Base-by-base conservation (phyloP, 1,140 invertebrate genomes). In the Venustaconcha ellipsiformis region DNA sequence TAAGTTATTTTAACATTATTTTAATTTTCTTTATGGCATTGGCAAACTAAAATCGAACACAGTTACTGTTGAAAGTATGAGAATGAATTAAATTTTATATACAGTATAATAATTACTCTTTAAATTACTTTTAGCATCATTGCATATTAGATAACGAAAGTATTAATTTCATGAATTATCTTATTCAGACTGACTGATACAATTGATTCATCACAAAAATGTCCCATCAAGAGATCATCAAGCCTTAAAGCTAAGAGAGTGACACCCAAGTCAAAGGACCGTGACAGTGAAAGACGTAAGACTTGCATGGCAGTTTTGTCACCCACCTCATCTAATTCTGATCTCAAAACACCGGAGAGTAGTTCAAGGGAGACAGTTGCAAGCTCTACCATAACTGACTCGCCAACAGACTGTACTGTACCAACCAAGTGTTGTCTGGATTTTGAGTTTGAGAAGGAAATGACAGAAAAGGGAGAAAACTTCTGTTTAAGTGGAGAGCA, bases 301-400 rank as follows among this genome's bases (percentile, higher is more conserved):
- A 88, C 85, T 58, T 87, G 83, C 68, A 81, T 81, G 20, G 84
- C 86, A 18, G 80, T 87, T 14, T 57, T 88, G 20, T 82, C 82
- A 30, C 82, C 82, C 58, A 70, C 67, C 65, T 60, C 76, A 57
- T 20, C 71, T 67, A 67, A 74, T 63, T 48, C 37, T 48, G 37
- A 48, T 48, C 37, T 48, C 37, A 48, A 48, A 48, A 48, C 37
- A 48, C 37, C 37, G 6, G 37, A 8, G 37, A 48, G 37, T 48
- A 48, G 37, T 11, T 48, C 37, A 48, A 48, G 37, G 11, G 37
- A 48, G 37, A 5, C 37, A 37, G 8, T 1, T 37, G 37, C 6
- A 48, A 11, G 37, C 37, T 48, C 3, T 11, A 48, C 4, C 8
- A 8, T 48, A 6, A 48, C 11, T 2, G 37, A 48, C 0, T 37